These are phyloP conservation scores for Danio jaintianensis DNA, from an alignment of 2,797 vertebrate genomes.

Conservation along the genomic window DNA sequence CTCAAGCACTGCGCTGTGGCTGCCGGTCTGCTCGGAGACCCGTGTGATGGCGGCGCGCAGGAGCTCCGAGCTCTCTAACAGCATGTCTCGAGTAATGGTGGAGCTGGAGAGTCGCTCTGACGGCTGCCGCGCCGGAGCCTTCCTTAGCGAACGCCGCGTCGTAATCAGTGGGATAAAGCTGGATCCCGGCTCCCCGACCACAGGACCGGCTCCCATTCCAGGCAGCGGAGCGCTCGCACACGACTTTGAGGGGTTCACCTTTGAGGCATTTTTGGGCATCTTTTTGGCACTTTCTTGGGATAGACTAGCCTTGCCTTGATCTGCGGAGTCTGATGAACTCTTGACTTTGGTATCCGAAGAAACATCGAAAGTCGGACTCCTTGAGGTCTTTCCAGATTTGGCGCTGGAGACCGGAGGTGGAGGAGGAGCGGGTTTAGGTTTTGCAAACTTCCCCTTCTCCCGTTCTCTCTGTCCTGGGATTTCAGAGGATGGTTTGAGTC, in stretches of 20 bases:
- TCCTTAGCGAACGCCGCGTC: conserved; percentile 91
- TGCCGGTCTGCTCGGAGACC: conserved; percentile 93
- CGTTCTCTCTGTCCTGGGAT: conserved; percentile 80
- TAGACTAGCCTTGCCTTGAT: conserved; percentile 69
- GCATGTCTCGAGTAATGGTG: conserved; percentile 89
- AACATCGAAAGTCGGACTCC: conserved; percentile 83
- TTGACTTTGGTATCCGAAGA: conserved; percentile 80
- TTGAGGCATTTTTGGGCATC: conserved; percentile 77
- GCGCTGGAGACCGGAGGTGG: conserved; percentile 82
- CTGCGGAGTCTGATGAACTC: conserved; percentile 73
- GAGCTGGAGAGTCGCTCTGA: conserved; percentile 88
- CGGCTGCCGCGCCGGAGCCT: conserved; percentile 84
- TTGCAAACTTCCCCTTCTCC: conserved; percentile 87
- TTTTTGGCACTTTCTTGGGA: conserved; percentile 79
- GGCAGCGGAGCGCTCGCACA: conserved; percentile 66
- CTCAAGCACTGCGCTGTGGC: conserved; percentile 94
- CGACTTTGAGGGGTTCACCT: conserved; percentile 78
- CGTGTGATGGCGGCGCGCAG: conserved; percentile 89
- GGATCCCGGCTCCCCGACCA: conserved; percentile 58
- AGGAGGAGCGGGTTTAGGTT: conserved; percentile 90
- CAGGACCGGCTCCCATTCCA: conserved; percentile 65
- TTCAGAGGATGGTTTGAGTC: conserved; percentile 84
- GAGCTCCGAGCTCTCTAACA: conserved; percentile 89
- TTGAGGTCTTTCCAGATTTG: conserved; percentile 82
- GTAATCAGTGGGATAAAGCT: conserved; percentile 90